These are phyloP conservation scores for Cyprinella venusta DNA, from an alignment of 2,797 vertebrate species.

Conservation along the genomic window DNA sequence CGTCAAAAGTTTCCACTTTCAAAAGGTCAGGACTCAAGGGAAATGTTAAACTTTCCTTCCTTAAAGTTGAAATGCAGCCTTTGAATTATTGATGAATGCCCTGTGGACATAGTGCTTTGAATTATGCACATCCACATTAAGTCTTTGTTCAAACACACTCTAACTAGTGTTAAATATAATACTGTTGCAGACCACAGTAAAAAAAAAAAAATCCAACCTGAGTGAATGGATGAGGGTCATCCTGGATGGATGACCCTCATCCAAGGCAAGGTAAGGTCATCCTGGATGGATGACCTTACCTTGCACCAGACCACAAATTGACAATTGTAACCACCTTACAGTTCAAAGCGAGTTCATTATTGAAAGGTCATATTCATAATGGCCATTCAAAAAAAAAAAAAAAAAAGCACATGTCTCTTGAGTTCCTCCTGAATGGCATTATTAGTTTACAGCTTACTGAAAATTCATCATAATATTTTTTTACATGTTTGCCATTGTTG, in stretches of 20 bases:
- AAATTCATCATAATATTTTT: not conserved
- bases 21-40: conserved; percentile 70
- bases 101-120: conserved; percentile 65
- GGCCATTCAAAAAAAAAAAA: conserved; percentile 66
- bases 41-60: conserved; percentile 77
- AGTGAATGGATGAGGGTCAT: not conserved
- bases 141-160: conserved; percentile 36
- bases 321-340: too few relatives aligned
- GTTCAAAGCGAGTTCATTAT: conserved; percentile 27
- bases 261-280: too few relatives aligned
- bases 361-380: conserved; percentile 59
- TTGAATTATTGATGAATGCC: conserved; percentile 78
- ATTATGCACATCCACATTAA: conserved; percentile 53
- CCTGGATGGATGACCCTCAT: too few relatives aligned
- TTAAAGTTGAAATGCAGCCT: conserved; percentile 76
- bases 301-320: conserved; percentile 4
- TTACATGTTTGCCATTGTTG: not conserved
- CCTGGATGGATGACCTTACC: not conserved
- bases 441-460: not conserved
- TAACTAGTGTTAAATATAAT: conserved; percentile 30
- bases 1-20: conserved; percentile 74
- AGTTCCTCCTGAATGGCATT: conserved; percentile 55
- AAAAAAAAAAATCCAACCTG: not conserved
- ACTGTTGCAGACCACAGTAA: not conserved
- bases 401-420: conserved; percentile 50